Percentiles rank a stretch among this genome's conserved stretches.
Conservation (phyloP, 23 tunicate genomes). For the Styela plicata region DNA sequence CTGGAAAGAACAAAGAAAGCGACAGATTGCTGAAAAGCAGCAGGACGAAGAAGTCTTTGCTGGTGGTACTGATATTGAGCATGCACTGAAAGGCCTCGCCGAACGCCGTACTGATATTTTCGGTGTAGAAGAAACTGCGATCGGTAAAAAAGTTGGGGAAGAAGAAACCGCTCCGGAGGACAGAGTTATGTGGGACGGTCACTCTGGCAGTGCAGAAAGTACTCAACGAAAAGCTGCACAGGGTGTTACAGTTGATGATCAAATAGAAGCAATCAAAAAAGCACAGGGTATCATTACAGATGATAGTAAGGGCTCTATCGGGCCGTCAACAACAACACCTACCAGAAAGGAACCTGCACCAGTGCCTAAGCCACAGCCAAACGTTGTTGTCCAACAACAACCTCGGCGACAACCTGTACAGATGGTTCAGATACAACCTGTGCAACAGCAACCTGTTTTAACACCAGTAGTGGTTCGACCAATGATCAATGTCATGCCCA, state of each 20-base stretch:
- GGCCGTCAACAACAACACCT: conserved; percentile 37
- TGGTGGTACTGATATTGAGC: conserved; percentile 79
- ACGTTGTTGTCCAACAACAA: not conserved
- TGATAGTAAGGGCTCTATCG: conserved; percentile 58
- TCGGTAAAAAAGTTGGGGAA: conserved; percentile 95
- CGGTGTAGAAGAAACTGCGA: conserved; percentile 97
- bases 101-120: conserved; percentile 96
- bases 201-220: conserved; percentile 60
- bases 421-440: conserved; percentile 19
- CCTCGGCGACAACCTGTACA: conserved; percentile 5
- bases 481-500: conserved; percentile 69
- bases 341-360: conserved; percentile 12
- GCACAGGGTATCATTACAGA: conserved; percentile 83
- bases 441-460: conserved; percentile 13
- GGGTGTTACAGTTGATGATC: conserved; percentile 72
- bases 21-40: conserved; percentile 85
- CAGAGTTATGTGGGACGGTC: conserved; percentile 87
- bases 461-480: conserved; percentile 82
- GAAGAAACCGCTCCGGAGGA: conserved; percentile 35
- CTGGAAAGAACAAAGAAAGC: conserved; percentile 85
- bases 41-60: conserved; percentile 88
- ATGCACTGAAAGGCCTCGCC: conserved; percentile 72
- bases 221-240: conserved; percentile 70
- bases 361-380: conserved; percentile 19
- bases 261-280: conserved; percentile 62